These are phyloP conservation scores for Drosophila ogumai DNA, from an alignment of 1,140 invertebrate genomes.

Conservation along the genomic window DNA sequence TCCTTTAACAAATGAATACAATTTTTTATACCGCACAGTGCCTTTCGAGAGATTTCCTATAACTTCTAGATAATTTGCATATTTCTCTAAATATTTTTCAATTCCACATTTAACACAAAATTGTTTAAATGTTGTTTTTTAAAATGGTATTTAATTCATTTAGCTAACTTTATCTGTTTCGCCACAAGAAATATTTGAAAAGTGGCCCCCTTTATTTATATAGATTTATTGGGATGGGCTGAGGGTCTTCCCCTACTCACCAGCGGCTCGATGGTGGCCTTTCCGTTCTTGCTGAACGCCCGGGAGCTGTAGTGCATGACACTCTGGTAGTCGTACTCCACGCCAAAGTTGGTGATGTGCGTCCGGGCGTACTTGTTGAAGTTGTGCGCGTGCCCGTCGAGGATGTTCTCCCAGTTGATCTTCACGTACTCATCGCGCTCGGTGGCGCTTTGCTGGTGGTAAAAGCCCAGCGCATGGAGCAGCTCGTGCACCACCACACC, in stretches of 20 bases:
- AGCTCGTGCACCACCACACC: constrained; percentile 88
- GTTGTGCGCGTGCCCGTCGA: constrained; percentile 88
- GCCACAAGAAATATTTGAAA: too few relatives aligned
- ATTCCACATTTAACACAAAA: too few relatives aligned
- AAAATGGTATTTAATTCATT: too few relatives aligned
- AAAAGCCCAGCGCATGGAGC: constrained; percentile 90
- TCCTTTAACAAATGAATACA: too few relatives aligned
- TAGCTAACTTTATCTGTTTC: too few relatives aligned
- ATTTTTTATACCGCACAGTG: too few relatives aligned
- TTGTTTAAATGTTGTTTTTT: too few relatives aligned
- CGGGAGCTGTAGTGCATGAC: constrained; percentile 90
- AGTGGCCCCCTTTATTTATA: too few relatives aligned
- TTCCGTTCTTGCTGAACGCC: constrained; percentile 88
- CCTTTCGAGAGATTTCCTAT: too few relatives aligned
- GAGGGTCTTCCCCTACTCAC: constrained; percentile 67
- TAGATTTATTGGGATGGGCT: too few relatives aligned
- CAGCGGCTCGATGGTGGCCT: constrained; percentile 87
- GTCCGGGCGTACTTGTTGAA: constrained; percentile 89
- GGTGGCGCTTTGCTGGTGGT: constrained; percentile 90
- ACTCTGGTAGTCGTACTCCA: constrained; percentile 89
- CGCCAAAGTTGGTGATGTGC: constrained; percentile 88
- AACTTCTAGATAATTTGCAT: too few relatives aligned
- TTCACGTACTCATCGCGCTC: constrained; percentile 90
- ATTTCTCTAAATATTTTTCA: too few relatives aligned
- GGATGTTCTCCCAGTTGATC: constrained; percentile 89